Base-by-base conservation (phyloP, 1,140 invertebrate genomes). In the Leptonema lineaticorne region DNA sequence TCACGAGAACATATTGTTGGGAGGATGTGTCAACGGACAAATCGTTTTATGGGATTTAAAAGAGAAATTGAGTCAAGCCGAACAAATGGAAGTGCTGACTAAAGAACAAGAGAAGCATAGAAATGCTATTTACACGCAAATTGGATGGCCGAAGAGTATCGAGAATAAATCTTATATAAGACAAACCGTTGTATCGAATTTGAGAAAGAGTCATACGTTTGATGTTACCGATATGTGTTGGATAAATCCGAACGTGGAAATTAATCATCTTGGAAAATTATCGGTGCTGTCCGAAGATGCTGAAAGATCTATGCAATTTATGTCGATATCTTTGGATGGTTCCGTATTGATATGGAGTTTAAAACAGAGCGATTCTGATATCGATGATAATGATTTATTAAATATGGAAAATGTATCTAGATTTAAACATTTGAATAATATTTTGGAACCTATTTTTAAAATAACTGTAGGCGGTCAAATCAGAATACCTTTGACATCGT, bases 1-100 rank as follows among this genome's bases (percentile, higher is more conserved):
- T 45, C 82, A 92, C 74, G 85, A 85, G 45, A 89, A 89, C 76
- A 74, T 90, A 37, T 73, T 92, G 53, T 72, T 90, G 28, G 90
- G 89, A 24, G 90, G 90, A n/a, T 88, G 85, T 30, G 77, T 79
- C 5, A 91, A 89, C 76, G 91, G 90, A 1, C 88, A 90, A 81
- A 78, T 92, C 16, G 79, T 89, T 22, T 69, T 92, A 18, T 92
- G 90, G 90, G 88, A 92, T 75, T 81, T 92, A 33, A 84, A 83
- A 5, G 86, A 88, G 59, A 87, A 87, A 74, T 81, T 90, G 50
- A 84, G 89, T 71, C 82, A 84, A 69, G 79, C 87, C 0, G 88
- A 91, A 69, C 81, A 79, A 30, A 79, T 86, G 24, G 81, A 85
- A 75, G 82, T 85, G n/a, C 73, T 87, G n/a, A 88, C 86, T 50